Percentiles rank a stretch among this genome's conserved stretches.
Evolutionary conservation across 2,888 invertebrate species (phyloP).

Genomic region (Esperia sulphurella): DNA sequence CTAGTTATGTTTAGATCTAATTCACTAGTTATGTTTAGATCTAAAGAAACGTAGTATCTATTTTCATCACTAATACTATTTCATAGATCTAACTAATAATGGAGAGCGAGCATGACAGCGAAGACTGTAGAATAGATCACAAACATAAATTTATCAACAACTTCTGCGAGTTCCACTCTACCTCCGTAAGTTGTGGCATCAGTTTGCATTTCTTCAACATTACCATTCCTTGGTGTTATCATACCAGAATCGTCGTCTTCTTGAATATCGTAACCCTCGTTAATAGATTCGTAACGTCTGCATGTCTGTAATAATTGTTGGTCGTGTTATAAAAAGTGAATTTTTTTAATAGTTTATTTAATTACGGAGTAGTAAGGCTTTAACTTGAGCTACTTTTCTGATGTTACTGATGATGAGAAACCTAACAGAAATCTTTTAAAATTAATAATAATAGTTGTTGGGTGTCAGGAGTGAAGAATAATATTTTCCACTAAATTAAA

Average conservation of each 20-base stretch:
- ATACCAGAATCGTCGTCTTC: constrained; percentile 44
- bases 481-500: too few species aligned
- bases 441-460: too few species aligned
- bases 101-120: constrained; percentile 45
- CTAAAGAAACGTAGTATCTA: neutral
- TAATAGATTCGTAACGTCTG: constrained; percentile 39
- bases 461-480: too few species aligned
- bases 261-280: constrained; percentile 43
- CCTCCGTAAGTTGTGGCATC: constrained; percentile 38
- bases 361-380: too few species aligned
- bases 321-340: too few species aligned
- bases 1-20: too few species aligned
- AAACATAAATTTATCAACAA: constrained; percentile 55
- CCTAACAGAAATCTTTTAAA: too few species aligned
- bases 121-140: constrained; percentile 48
- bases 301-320: constrained; percentile 22
- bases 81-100: constrained; percentile 31
- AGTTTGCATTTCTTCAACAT: constrained; percentile 58
- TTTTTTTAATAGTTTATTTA: too few species aligned
- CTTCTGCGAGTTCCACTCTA: constrained; percentile 48
- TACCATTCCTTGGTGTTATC: constrained; percentile 28
- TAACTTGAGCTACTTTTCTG: too few species aligned
- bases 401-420: too few species aligned
- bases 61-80: neutral
- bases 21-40: neutral